phyloP scores from a whole-genome alignment of 2,113 vertebrate species.

The Tauraco erythrolophus region DNA sequence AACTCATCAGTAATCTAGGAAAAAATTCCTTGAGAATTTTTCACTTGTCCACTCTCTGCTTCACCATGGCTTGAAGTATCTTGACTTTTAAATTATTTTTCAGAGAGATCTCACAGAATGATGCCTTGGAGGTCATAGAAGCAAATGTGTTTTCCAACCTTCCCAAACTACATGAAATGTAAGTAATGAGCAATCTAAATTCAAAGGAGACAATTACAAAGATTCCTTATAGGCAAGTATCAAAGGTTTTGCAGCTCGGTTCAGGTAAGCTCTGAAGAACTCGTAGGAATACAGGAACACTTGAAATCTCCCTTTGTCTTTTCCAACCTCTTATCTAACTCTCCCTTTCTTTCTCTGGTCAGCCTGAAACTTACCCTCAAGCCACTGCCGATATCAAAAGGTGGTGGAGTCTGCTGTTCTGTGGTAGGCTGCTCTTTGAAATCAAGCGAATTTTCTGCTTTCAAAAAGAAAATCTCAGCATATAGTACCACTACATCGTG shows the following conservation, averaged over 20 bases:
- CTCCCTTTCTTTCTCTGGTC: neutral
- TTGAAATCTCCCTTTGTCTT: neutral
- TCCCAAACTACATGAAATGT: slow-evolving; percentile 84
- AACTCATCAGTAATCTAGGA: neutral
- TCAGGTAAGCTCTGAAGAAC: neutral
- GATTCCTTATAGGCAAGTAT: neutral
- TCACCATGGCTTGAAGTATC: neutral
- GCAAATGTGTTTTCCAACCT: slow-evolving; percentile 79
- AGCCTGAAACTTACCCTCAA: neutral
- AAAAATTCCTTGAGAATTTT: neutral
- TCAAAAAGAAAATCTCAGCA: neutral
- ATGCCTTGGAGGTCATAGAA: slow-evolving; percentile 82
- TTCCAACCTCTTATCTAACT: neutral
- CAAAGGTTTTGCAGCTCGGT: neutral
- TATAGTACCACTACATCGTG: neutral
- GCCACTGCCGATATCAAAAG: neutral
- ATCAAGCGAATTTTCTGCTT: neutral
- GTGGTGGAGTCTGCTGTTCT: neutral
- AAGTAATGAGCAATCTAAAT: slow-evolving; percentile 69
- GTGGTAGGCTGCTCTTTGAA: neutral
- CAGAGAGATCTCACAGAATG: slow-evolving; percentile 86
- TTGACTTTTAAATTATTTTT: slow-evolving; percentile 61
- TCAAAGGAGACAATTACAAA: slow-evolving; percentile 21
- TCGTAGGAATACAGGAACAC: neutral
- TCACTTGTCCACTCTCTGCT: neutral